Evolutionary conservation across 2,113 vertebrate species (phyloP).

Genomic region (Anthoscopus minutus): DNA sequence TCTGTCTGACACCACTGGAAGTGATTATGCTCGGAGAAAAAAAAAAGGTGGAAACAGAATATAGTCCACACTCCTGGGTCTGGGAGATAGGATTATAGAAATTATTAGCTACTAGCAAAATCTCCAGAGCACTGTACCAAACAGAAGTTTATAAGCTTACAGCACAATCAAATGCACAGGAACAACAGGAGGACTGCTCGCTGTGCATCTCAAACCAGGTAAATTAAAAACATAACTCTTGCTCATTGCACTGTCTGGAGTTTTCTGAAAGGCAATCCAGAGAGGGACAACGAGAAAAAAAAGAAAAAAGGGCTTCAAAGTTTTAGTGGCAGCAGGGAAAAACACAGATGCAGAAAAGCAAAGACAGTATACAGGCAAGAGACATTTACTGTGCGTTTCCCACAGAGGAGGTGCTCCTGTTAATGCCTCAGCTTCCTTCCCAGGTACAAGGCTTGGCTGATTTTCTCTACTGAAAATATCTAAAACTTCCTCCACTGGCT

Average conservation of each 20-base stretch:
- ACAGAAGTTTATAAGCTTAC: neutral
- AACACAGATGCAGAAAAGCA: neutral
- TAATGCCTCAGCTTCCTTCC: neutral
- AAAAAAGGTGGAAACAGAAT: neutral
- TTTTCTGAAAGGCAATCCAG: neutral
- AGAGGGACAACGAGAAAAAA: fast-evolving
- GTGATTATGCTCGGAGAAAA: neutral
- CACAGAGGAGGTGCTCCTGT: neutral
- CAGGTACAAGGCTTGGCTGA: fast-evolving
- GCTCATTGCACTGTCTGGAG: neutral
- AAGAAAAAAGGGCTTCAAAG: neutral
- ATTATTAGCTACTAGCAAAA: neutral
- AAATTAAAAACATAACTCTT: neutral
- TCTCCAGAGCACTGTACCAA: neutral
- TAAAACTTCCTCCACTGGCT: neutral
- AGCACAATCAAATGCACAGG: neutral
- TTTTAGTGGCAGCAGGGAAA: neutral
- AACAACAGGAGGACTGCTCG: neutral
- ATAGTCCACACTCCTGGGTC: neutral
- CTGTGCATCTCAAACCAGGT: fast-evolving
- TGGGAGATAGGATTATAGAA: neutral
- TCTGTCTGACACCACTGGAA: neutral
- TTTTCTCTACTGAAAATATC: neutral
- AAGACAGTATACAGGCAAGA: neutral
- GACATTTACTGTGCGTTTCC: neutral